Conservation (phyloP, 2,113 vertebrate genomes). For the Empidonax alnorum region DNA sequence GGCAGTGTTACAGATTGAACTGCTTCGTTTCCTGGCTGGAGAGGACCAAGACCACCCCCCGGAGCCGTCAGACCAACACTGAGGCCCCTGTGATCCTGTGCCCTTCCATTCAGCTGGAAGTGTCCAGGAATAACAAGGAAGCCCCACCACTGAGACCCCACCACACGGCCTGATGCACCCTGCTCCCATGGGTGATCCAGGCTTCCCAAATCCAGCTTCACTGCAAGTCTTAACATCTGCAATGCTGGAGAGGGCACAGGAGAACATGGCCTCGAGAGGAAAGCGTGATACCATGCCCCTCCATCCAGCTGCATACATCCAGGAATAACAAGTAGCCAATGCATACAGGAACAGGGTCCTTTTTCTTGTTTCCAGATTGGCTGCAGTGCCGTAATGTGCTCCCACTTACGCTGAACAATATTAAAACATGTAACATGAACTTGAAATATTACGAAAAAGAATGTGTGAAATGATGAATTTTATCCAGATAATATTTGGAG, state of each 20-base stretch:
- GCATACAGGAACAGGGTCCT: accelerated
- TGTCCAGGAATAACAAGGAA: not conserved
- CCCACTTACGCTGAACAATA: not conserved
- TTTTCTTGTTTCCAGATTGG: not conserved
- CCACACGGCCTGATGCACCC: accelerated
- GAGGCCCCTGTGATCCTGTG: too few species aligned
- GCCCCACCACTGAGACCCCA: accelerated
- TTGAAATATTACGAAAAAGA: not conserved
- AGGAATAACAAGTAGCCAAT: not conserved
- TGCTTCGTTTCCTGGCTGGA: accelerated
- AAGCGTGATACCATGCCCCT: not conserved
- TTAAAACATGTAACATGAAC: not conserved
- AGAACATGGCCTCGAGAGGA: not conserved
- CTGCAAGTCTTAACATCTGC: not conserved
- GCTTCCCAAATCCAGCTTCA: not conserved
- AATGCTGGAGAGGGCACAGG: accelerated
- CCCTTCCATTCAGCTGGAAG: too few species aligned
- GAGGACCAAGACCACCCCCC: not conserved
- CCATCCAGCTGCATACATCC: not conserved
- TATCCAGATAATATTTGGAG: not conserved
- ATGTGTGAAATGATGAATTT: not conserved
- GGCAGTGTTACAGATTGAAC: not conserved
- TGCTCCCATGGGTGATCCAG: not conserved
- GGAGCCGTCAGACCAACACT: not conserved
- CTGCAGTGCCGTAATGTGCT: not conserved